A percentile compares a stretch with the other conserved stretches of the same genome.
Conservation (phyloP, 2,888 invertebrate genomes). For the Diaperis boleti region DNA sequence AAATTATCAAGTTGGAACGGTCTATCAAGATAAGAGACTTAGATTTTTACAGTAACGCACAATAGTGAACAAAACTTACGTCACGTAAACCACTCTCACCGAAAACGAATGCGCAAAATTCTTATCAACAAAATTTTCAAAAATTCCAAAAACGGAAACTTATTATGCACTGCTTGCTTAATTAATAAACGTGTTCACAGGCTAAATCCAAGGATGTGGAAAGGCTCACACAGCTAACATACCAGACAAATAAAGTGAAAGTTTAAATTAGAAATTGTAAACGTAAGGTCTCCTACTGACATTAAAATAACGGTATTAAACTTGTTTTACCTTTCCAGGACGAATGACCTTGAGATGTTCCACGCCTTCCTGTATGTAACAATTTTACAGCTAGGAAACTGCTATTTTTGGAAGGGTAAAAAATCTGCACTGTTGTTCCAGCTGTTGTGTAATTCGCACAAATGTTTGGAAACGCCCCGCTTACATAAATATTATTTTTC, state of each 20-base stretch:
- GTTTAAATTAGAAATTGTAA: slow-evolving; percentile 57
- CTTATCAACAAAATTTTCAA: background rate
- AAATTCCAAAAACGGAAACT: background rate
- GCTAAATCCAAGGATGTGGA: slow-evolving; percentile 5
- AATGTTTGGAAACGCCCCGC: background rate
- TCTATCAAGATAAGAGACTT: slow-evolving; percentile 20
- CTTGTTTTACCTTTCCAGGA: slow-evolving; percentile 52
- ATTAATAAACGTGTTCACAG: background rate
- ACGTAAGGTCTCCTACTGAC: slow-evolving; percentile 58
- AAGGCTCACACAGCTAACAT: slow-evolving; percentile 12
- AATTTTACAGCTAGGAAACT: background rate
- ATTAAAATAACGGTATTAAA: slow-evolving; percentile 54
- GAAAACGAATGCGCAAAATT: slow-evolving; percentile 5
- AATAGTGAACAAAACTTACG: background rate
- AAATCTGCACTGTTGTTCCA: no score
- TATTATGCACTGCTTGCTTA: background rate
- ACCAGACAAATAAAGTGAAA: slow-evolving; percentile 56
- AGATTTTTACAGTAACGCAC: background rate
- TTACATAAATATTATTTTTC: no score
- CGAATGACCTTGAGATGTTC: slow-evolving; percentile 47
- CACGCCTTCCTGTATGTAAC: slow-evolving; percentile 20
- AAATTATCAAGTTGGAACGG: slow-evolving; percentile 19
- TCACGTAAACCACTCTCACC: slow-evolving; percentile 13
- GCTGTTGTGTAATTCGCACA: no score
- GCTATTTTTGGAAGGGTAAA: background rate